Evolutionary conservation across 2,113 vertebrate species (phyloP).

Genomic region (Chloroceryle aenea): DNA sequence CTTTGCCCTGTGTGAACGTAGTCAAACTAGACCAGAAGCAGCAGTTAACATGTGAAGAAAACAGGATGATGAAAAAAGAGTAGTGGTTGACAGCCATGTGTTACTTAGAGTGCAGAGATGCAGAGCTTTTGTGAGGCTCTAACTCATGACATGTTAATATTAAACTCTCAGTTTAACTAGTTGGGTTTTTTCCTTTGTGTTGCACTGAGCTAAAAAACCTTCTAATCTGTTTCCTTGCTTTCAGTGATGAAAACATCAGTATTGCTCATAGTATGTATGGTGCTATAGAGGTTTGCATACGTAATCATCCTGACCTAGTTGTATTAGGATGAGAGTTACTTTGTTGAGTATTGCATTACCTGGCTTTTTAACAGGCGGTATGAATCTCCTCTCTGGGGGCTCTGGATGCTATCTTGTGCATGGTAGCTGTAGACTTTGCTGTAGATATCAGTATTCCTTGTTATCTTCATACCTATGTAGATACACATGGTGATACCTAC

Average conservation of each 20-base stretch:
- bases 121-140: neutral
- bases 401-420: neutral
- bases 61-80: neutral
- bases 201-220: neutral
- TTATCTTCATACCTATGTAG: neutral
- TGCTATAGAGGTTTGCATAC: neutral
- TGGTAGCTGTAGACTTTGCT: neutral
- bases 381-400: neutral
- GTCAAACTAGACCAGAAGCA: neutral
- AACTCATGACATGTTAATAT: neutral
- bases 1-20: neutral
- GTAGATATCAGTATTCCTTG: neutral
- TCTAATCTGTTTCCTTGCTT: neutral
- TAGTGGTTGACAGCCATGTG: neutral
- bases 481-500: fast-evolving
- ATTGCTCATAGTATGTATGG: neutral
- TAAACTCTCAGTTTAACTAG: neutral
- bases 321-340: neutral
- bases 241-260: neutral
- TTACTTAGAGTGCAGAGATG: neutral
- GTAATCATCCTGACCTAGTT: neutral
- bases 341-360: neutral
- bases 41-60: neutral
- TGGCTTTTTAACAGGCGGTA: neutral
- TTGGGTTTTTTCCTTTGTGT: neutral